Evolutionary conservation across 2,113 vertebrate genomes (phyloP).

Genomic region (Otis tarda): DNA sequence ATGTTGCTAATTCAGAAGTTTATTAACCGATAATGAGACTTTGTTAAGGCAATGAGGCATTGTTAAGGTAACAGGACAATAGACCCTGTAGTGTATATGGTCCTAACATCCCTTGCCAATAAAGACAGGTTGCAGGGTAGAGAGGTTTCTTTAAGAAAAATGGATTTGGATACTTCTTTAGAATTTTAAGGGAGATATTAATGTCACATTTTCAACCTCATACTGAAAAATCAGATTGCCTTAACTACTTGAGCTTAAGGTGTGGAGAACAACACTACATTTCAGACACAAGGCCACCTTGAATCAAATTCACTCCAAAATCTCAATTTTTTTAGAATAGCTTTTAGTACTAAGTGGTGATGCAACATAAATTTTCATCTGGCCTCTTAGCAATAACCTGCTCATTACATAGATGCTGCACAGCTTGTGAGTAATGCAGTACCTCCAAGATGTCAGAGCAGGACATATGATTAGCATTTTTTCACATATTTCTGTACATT

Average conservation of each 20-base stretch:
- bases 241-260: background rate
- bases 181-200: background rate
- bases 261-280: background rate
- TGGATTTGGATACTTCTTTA: background rate
- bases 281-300: background rate
- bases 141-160: background rate
- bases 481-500: background rate
- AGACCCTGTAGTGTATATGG: background rate
- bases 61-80: background rate
- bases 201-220: background rate
- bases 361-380: background rate
- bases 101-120: background rate
- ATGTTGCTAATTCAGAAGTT: background rate
- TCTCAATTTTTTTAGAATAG: background rate
- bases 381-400: background rate
- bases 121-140: background rate
- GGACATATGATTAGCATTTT: background rate
- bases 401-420: background rate
- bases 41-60: too few relatives aligned
- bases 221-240: background rate
- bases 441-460: background rate
- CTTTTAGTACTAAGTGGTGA: slow-evolving; percentile 7
- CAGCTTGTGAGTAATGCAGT: background rate
- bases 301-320: background rate
- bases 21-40: background rate